A percentile compares a stretch with the other conserved stretches of the same genome.
phyloP scores from a whole-genome alignment of 2,888 invertebrate species.

The Ashinkailepas kermadecensis region DNA sequence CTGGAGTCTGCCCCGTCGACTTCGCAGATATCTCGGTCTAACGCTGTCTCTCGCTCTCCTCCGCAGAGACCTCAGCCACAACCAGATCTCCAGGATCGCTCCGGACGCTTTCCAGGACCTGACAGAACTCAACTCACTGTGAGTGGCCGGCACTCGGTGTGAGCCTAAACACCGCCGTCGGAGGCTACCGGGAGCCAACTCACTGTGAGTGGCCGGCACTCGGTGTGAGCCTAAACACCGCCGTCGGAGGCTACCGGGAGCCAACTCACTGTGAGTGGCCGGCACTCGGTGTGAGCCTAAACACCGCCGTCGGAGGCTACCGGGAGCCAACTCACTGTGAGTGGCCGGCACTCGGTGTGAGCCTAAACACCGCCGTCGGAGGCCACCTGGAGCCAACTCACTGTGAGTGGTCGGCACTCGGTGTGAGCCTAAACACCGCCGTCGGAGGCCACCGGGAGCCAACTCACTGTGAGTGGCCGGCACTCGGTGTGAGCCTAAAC shows the following conservation, averaged over 20 bases:
- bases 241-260: too few species aligned
- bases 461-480: conserved; percentile 78
- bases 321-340: conserved; percentile 84
- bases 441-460: neutral
- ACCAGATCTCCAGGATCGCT: conserved; percentile 82
- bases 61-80: conserved; percentile 85
- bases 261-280: conserved; percentile 80
- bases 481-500: too few species aligned
- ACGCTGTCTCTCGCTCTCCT: conserved; percentile 28
- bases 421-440: too few species aligned
- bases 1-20: too few species aligned
- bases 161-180: too few species aligned
- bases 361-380: too few species aligned
- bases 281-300: too few species aligned
- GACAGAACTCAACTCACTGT: conserved; percentile 85
- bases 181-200: too few species aligned
- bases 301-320: too few species aligned
- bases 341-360: conserved; percentile 43
- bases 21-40: too few species aligned
- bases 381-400: conserved; percentile 56
- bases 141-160: conserved; percentile 48
- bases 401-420: conserved; percentile 60
- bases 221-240: too few species aligned
- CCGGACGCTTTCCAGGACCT: conserved; percentile 85
- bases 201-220: conserved; percentile 60